phyloP scores from a whole-genome alignment of 37 sponge, comb jelly and placozoan genomes.

The Ephydatia muelleri region DNA sequence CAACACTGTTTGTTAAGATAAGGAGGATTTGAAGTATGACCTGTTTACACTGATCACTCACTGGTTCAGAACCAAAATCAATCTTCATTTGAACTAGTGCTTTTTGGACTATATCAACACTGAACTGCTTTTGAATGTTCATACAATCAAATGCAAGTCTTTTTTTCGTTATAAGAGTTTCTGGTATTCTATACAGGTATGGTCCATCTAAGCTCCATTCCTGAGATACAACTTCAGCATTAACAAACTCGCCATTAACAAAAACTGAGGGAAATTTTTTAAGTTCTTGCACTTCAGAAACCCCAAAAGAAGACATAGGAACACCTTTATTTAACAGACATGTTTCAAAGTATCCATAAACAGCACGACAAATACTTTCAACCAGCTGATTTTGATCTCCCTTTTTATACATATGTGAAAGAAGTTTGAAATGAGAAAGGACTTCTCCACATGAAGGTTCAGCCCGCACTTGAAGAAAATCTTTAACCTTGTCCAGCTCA shows the following conservation, averaged over 20 bases:
- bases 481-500: background rate
- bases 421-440: background rate
- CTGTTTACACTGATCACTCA: background rate
- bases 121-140: slow-evolving; percentile 3
- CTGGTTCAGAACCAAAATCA: slow-evolving; percentile 19
- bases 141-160: background rate
- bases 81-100: slow-evolving; percentile 6
- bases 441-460: background rate
- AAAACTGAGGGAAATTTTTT: slow-evolving; percentile 22
- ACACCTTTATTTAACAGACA: background rate
- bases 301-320: background rate
- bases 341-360: slow-evolving; percentile 32
- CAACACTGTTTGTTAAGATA: background rate
- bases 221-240: background rate
- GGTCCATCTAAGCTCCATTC: slow-evolving; percentile 34
- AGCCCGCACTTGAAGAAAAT: slow-evolving; percentile 3
- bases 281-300: background rate
- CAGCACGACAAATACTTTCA: background rate
- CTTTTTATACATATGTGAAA: background rate
- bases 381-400: background rate
- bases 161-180: background rate
- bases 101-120: background rate
- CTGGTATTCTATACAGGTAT: slow-evolving; percentile 50
- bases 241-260: slow-evolving; percentile 39
- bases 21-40: background rate